These are phyloP conservation scores for Melanargia galathea DNA, from an alignment of 2,888 invertebrate genomes.

Conservation along the genomic window DNA sequence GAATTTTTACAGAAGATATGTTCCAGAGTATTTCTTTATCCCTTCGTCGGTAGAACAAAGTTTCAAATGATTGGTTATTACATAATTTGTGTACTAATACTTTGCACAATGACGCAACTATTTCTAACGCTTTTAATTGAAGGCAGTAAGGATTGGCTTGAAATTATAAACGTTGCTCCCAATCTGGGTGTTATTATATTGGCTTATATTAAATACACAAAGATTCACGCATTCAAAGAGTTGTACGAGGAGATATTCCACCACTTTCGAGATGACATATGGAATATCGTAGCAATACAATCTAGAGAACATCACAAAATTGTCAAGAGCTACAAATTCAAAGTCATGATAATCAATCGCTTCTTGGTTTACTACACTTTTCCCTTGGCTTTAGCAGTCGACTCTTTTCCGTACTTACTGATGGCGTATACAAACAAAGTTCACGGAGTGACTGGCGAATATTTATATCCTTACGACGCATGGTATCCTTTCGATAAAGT, in stretches of 20 bases:
- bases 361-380: slow-evolving; percentile 57
- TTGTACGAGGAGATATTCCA: slow-evolving; percentile 54
- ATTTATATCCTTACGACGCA: slow-evolving; percentile 67
- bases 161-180: slow-evolving; percentile 64
- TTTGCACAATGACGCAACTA: slow-evolving; percentile 56
- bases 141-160: slow-evolving; percentile 56
- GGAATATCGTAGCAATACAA: slow-evolving; percentile 51
- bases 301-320: slow-evolving; percentile 50
- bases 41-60: slow-evolving; percentile 56
- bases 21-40: slow-evolving; percentile 57
- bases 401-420: slow-evolving; percentile 62
- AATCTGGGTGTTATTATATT: slow-evolving; percentile 65
- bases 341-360: slow-evolving; percentile 51
- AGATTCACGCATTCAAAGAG: slow-evolving; percentile 52
- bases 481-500: slow-evolving; percentile 73
- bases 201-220: slow-evolving; percentile 58
- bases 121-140: slow-evolving; percentile 52
- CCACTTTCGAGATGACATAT: slow-evolving; percentile 58
- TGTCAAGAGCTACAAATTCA: slow-evolving; percentile 50
- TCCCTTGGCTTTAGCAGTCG: slow-evolving; percentile 52
- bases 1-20: slow-evolving; percentile 54
- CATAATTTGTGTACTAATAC: slow-evolving; percentile 47
- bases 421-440: slow-evolving; percentile 57
- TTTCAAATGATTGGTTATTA: slow-evolving; percentile 47
- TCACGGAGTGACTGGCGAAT: slow-evolving; percentile 46